Conservation (phyloP, 2,888 invertebrate species). For the Hydropsyche betteni region DNA sequence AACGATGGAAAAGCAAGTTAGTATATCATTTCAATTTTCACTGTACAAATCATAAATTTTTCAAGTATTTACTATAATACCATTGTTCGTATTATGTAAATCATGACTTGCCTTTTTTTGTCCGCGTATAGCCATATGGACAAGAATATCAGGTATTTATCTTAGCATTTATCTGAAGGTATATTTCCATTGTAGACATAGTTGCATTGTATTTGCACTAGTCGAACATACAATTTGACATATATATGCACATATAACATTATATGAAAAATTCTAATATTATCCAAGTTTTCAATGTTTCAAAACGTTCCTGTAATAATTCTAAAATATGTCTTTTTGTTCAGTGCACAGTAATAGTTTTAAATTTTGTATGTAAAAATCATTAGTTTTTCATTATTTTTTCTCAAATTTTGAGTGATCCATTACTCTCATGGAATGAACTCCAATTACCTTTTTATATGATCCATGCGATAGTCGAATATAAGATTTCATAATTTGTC, state of each 20-base stretch:
- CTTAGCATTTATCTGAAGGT: neutral
- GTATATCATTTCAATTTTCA: constrained; percentile 4
- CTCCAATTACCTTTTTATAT: too few species aligned
- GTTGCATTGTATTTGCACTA: constrained; percentile 11
- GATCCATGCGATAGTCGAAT: too few species aligned
- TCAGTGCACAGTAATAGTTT: too few species aligned
- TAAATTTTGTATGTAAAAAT: too few species aligned
- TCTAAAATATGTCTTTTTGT: too few species aligned
- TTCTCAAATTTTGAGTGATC: too few species aligned
- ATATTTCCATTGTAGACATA: neutral
- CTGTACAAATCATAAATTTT: neutral
- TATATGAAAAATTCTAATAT: too few species aligned
- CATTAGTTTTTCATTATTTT: too few species aligned
- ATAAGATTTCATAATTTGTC: too few species aligned
- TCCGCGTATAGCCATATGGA: constrained; percentile 48
- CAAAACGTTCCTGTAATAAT: too few species aligned
- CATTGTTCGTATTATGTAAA: neutral
- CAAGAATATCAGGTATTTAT: constrained; percentile 49
- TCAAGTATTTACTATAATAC: neutral
- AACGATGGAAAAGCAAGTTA: constrained; percentile 86
- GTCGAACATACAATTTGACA: neutral
- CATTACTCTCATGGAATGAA: too few species aligned
- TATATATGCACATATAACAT: neutral
- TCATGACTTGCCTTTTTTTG: constrained; percentile 36
- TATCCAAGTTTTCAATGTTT: too few species aligned